phyloP scores from a whole-genome alignment of 2,888 invertebrate species.

The Tetranychus piercei region DNA sequence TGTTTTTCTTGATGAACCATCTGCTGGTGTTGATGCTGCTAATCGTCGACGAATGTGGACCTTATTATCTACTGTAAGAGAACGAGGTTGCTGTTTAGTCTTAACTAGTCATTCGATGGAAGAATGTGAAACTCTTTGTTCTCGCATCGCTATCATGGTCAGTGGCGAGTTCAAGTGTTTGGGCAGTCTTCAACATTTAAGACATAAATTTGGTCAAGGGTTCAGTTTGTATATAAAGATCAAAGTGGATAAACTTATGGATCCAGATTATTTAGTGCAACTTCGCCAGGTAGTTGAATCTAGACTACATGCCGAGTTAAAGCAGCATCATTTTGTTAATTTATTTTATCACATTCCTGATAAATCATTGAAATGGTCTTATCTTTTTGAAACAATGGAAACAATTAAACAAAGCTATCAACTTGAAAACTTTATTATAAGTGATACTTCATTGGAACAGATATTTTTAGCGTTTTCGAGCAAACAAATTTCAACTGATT shows the following conservation, averaged over 20 bases:
- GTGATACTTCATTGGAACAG: constrained; percentile 25
- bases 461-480: constrained; percentile 17
- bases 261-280: constrained; percentile 7
- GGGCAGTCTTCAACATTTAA: constrained; percentile 55
- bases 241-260: constrained; percentile 14
- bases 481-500: background rate
- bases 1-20: constrained; percentile 24
- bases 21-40: constrained; percentile 27
- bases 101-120: constrained; percentile 55
- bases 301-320: constrained; percentile 22
- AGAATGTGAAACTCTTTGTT: constrained; percentile 64
- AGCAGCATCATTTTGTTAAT: constrained; percentile 25
- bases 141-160: constrained; percentile 61
- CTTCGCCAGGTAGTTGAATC: constrained; percentile 13
- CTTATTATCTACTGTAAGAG: constrained; percentile 18
- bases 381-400: constrained; percentile 22
- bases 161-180: constrained; percentile 54
- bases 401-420: constrained; percentile 19
- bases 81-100: constrained; percentile 38
- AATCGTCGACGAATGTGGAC: constrained; percentile 27
- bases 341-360: constrained; percentile 23
- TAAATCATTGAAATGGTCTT: constrained; percentile 20
- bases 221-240: constrained; percentile 36
- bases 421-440: constrained; percentile 24
- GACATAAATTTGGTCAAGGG: constrained; percentile 52